phyloP scores from a whole-genome alignment of 2,888 invertebrate species.

The Dimorphilus gyrociliatus region DNA sequence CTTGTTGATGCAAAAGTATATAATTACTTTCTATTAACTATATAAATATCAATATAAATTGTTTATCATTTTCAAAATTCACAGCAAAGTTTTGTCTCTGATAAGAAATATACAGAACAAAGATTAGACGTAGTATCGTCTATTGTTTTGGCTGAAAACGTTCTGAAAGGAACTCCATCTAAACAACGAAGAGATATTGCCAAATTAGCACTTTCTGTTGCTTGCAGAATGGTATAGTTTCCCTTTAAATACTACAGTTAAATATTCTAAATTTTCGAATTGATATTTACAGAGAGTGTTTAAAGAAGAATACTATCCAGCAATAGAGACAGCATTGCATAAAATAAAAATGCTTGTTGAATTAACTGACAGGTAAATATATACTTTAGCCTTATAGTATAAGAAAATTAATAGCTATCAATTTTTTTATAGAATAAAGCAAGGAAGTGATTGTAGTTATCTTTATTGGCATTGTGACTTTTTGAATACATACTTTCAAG shows the following conservation, averaged over 20 bases:
- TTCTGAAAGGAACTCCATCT: constrained; percentile 41
- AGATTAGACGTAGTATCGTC: constrained; percentile 47
- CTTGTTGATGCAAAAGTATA: constrained; percentile 51
- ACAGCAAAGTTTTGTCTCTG: constrained; percentile 33
- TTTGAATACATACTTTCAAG: constrained; percentile 57
- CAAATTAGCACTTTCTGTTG: constrained; percentile 51
- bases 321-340: constrained; percentile 47
- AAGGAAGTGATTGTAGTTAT: constrained; percentile 56
- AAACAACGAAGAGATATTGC: constrained; percentile 49
- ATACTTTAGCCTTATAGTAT: neutral
- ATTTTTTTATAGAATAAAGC: constrained; percentile 40
- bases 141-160: constrained; percentile 48
- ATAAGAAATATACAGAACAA: constrained; percentile 31
- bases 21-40: too few relatives aligned
- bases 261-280: neutral
- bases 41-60: neutral
- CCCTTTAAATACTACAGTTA: constrained; percentile 4
- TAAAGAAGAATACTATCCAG: constrained; percentile 48
- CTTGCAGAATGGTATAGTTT: constrained; percentile 47
- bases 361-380: constrained; percentile 37
- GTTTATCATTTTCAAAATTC: constrained; percentile 6
- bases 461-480: constrained; percentile 64
- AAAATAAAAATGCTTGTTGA: constrained; percentile 50
- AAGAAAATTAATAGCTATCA: neutral
- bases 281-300: constrained; percentile 24